Conservation (phyloP, 2,113 vertebrate genomes). For the Gymnarchus niloticus region DNA sequence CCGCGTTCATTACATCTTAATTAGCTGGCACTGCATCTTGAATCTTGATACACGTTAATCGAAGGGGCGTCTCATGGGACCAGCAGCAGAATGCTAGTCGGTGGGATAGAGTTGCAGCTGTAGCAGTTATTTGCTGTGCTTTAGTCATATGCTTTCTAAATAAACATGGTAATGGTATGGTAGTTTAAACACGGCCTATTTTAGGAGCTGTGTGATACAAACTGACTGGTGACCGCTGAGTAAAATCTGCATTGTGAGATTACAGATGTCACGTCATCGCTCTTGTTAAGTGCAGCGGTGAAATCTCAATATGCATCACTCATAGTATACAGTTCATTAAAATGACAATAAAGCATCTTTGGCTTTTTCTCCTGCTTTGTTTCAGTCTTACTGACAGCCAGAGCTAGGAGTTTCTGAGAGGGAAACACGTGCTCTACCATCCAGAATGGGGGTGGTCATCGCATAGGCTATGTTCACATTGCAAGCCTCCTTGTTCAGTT, state of each 20-base stretch:
- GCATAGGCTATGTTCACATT: too few species aligned
- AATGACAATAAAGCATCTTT: background rate
- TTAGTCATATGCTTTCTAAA: background rate
- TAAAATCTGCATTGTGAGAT: background rate
- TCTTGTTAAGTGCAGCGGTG: background rate
- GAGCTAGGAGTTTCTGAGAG: background rate
- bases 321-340: background rate
- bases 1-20: background rate
- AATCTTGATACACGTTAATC: background rate
- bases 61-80: background rate
- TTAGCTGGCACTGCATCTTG: background rate
- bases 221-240: background rate
- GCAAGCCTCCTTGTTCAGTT: too few species aligned
- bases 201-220: background rate
- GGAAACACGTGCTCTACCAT: too few species aligned
- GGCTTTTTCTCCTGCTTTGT: background rate
- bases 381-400: background rate
- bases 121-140: background rate
- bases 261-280: background rate
- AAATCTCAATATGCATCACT: background rate
- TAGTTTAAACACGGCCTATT: background rate
- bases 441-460: too few species aligned
- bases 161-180: too few species aligned
- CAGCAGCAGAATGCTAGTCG: too few species aligned
- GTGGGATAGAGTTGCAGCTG: background rate